Evolutionary conservation across 2,113 vertebrate species (phyloP).

Genomic region (Myotis lucifugus): DNA sequence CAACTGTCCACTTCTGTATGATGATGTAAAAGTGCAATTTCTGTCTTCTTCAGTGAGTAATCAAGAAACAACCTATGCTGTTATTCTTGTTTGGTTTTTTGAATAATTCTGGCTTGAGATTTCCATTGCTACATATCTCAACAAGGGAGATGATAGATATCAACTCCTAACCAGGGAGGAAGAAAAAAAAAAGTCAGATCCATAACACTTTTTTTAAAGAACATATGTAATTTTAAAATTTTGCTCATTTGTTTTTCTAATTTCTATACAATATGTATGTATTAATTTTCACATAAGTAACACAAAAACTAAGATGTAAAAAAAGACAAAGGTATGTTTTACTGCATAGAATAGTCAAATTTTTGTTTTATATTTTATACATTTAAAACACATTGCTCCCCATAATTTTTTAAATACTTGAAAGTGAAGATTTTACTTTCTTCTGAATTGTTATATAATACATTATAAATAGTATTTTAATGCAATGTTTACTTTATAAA

Average conservation of each 20-base stretch:
- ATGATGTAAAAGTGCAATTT: constrained; percentile 96
- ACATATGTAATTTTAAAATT: background rate
- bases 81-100: background rate
- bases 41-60: constrained; percentile 91
- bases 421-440: background rate
- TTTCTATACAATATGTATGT: background rate
- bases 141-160: background rate
- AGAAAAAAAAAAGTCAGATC: background rate
- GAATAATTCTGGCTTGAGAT: constrained; percentile 11
- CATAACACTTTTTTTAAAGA: background rate
- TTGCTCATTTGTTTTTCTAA: background rate
- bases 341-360: background rate
- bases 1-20: constrained; percentile 88
- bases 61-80: background rate
- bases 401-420: constrained; percentile 25
- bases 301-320: background rate
- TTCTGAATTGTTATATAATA: background rate
- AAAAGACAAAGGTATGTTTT: background rate
- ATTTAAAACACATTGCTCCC: background rate
- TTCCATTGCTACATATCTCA: background rate
- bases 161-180: background rate
- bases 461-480: background rate
- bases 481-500: background rate
- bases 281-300: constrained; percentile 13
- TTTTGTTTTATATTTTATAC: constrained; percentile 13